Conservation (phyloP, 2,888 invertebrate species). For the Eupithecia inturbata region DNA sequence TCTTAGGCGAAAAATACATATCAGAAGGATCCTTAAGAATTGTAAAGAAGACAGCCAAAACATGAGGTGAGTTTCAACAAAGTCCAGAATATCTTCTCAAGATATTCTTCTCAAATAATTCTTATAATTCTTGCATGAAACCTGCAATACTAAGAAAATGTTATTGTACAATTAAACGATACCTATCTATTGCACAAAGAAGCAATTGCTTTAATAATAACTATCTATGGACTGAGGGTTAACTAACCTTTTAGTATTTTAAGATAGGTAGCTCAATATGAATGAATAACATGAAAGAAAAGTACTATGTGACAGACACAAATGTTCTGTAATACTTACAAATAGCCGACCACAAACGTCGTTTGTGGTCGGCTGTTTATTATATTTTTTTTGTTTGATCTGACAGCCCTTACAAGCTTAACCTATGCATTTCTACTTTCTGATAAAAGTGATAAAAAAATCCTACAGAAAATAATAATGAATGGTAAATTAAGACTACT, state of each 20-base stretch:
- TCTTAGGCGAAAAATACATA: background rate
- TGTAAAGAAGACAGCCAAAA: background rate
- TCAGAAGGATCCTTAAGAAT: background rate
- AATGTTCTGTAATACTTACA: background rate
- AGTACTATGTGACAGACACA: background rate
- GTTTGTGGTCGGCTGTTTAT: too few relatives aligned
- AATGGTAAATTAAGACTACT: too few relatives aligned
- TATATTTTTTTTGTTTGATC: background rate
- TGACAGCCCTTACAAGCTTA: background rate
- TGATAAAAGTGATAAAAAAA: too few relatives aligned
- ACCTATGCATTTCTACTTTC: too few relatives aligned
- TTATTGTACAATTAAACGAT: conserved; percentile 11
- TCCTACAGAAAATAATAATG: too few relatives aligned
- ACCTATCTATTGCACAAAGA: conserved; percentile 1
- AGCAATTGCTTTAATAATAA: background rate
- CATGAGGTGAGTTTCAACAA: background rate
- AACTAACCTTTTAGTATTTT: conserved; percentile 1
- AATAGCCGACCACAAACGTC: background rate
- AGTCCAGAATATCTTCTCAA: background rate
- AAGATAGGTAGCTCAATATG: background rate
- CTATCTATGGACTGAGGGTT: background rate
- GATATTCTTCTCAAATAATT: background rate
- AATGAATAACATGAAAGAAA: background rate
- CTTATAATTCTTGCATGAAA: background rate
- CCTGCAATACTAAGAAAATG: background rate